Percentiles rank a stretch among this genome's conserved stretches.
These are phyloP conservation scores for Diarsia mendica DNA, from an alignment of 2,888 invertebrate genomes.

Conservation along the genomic window DNA sequence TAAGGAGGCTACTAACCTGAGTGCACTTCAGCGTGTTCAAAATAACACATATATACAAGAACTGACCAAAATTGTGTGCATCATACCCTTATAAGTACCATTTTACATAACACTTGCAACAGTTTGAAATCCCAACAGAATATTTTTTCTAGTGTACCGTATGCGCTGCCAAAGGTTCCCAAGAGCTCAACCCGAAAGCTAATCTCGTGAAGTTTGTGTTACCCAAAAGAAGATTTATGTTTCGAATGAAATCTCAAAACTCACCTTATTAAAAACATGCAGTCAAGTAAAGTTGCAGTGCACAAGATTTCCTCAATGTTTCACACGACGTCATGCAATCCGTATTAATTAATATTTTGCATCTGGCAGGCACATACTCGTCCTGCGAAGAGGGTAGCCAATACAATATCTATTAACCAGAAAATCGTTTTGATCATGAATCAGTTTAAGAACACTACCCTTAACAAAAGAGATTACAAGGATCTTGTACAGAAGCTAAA, in stretches of 20 bases:
- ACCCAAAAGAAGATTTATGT: constrained; percentile 78
- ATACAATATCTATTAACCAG: constrained; percentile 69
- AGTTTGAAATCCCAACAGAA: constrained; percentile 60
- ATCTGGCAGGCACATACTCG: constrained; percentile 68
- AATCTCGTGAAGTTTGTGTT: constrained; percentile 76
- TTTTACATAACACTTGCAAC: constrained; percentile 12
- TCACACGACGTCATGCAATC: constrained; percentile 10
- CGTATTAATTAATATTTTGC: constrained; percentile 58
- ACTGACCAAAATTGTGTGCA: background rate
- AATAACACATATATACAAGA: background rate
- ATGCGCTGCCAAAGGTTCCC: constrained; percentile 69
- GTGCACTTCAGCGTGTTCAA: background rate
- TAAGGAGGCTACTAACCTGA: constrained; percentile 1
- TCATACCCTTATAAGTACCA: background rate
- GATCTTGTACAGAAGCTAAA: constrained; percentile 73
- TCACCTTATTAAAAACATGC: constrained; percentile 76
- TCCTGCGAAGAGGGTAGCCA: constrained; percentile 18
- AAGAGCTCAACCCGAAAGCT: constrained; percentile 48
- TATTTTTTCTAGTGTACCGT: constrained; percentile 79
- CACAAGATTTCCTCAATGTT: constrained; percentile 5
- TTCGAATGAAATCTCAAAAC: constrained; percentile 75
- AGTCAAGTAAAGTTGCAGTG: constrained; percentile 11
- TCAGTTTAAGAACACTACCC: constrained; percentile 71
- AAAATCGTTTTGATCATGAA: constrained; percentile 73
- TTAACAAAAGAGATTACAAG: constrained; percentile 68